Conservation (phyloP, 2,113 vertebrate genomes). For the Lagopus muta region DNA sequence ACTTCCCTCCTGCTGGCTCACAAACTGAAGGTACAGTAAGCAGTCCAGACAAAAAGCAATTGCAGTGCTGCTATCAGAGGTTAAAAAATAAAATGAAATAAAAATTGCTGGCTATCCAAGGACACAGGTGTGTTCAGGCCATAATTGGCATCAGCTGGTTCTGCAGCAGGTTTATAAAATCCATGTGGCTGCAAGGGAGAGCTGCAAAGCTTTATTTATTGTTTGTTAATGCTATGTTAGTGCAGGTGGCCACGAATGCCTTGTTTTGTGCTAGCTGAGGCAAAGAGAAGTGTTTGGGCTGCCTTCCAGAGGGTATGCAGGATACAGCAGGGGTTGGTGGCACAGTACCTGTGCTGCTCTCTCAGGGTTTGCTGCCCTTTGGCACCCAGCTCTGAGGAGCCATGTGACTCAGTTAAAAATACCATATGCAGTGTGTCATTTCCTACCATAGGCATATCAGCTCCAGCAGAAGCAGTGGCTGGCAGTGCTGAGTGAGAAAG, state of each 20-base stretch:
- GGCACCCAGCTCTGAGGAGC: not conserved
- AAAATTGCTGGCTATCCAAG: accelerated
- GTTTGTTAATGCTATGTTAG: accelerated
- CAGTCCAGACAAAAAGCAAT: not conserved
- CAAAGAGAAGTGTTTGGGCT: accelerated
- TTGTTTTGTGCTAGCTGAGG: not conserved
- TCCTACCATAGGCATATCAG: conserved; percentile 16
- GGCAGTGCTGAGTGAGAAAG: conserved; percentile 28
- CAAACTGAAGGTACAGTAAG: conserved; percentile 61
- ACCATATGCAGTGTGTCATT: accelerated
- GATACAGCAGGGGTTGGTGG: not conserved
- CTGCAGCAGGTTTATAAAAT: not conserved
- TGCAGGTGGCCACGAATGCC: accelerated
- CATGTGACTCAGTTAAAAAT: not conserved
- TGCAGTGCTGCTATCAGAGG: not conserved
- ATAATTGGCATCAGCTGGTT: not conserved
- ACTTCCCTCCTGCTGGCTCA: conserved; percentile 30
- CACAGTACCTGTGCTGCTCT: not conserved
- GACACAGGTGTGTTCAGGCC: not conserved
- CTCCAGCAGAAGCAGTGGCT: conserved; percentile 43
- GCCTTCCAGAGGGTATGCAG: not conserved
- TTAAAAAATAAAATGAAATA: not conserved
- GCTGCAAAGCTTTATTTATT: accelerated
- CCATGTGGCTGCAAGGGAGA: not conserved
- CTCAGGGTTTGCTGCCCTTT: not conserved